Evolutionary conservation across 1,140 invertebrate species (phyloP).

Genomic region (Zophobas atratus): DNA sequence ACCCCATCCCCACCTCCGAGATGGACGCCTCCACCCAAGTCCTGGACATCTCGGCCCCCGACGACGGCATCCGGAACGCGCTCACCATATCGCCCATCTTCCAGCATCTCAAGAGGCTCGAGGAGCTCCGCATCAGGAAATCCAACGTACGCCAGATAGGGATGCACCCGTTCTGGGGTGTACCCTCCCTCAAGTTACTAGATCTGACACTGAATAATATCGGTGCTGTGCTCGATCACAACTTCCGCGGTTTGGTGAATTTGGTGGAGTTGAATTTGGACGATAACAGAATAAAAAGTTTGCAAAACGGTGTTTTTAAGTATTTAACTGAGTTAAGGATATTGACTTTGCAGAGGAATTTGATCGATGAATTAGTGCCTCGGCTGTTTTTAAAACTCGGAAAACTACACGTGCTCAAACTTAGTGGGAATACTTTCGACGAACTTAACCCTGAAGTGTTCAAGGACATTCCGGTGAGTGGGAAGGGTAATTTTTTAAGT

Average conservation of each 20-base stretch:
- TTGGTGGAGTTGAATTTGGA: conserved; percentile 89
- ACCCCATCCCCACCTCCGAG: conserved; percentile 73
- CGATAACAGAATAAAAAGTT: conserved; percentile 81
- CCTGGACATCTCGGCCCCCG: conserved; percentile 79
- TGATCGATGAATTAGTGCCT: conserved; percentile 78
- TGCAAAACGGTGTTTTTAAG: conserved; percentile 83
- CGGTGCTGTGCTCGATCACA: conserved; percentile 84
- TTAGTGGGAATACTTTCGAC: conserved; percentile 81
- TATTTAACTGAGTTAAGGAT: conserved; percentile 79
- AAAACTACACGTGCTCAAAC: conserved; percentile 79
- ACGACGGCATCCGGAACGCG: conserved; percentile 75
- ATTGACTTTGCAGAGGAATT: conserved; percentile 79
- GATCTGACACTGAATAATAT: conserved; percentile 85
- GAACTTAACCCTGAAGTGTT: conserved; percentile 76
- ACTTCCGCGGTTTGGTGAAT: conserved; percentile 85
- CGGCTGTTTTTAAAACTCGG: conserved; percentile 80
- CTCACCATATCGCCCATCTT: conserved; percentile 82
- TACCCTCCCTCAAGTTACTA: conserved; percentile 77
- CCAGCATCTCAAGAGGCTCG: conserved; percentile 77
- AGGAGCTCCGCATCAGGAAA: conserved; percentile 81
- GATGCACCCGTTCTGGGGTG: conserved; percentile 85
- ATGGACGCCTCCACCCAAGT: conserved; percentile 78
- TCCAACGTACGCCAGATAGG: conserved; percentile 85
- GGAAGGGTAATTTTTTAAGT: too few species aligned
- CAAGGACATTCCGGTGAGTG: conserved; percentile 66